Base-by-base conservation (phyloP, 2,888 invertebrate species). In the Stenurella melanura region DNA sequence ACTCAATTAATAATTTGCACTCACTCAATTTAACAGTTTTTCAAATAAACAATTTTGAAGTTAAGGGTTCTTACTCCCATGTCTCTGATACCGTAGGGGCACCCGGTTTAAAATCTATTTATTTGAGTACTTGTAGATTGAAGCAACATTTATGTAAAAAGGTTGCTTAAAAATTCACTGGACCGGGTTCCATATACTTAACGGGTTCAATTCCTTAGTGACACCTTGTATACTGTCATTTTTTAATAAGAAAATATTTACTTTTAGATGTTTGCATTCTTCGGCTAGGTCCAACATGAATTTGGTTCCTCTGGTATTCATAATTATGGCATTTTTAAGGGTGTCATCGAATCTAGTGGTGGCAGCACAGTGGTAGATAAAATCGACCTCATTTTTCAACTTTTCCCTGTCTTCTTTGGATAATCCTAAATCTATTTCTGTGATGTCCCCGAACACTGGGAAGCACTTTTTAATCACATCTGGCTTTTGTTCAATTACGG, bases 291-390 rank as follows among this genome's bases (percentile, higher is more conserved):
- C 85, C 60, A 89, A 75, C 69, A 87, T 83, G 54, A 83, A 86
- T 76, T 87, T 82, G 0, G 88, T 89, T 0, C 87, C 88, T 74
- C 91, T 88, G 1, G 94, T 92, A 87, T 95, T 95, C 90, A 93
- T 92, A 64, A 90, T 90, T 11, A 94, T 90, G 0, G 94, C 93
- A 18, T 90, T 87, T 88, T 92, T 92, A 42, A 95, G 88, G 0
- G 92, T 90, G 82, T 94, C 92, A 85, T 95, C 94, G 84, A 95
- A 94, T 78, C 91, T 91, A 50, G 95, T 93, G 54, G 94, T 94
- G n/a, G 95, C 95, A 0, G 95, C 95, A 85, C 93, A 92, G 86
- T 95, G 94, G 85, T 94, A 93, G 15, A 95, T 91, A 15, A 94
- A 90, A 26, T 92, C 90, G 1, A 93, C 91, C 61, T 92, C 90